Percentiles rank a stretch among this genome's conserved stretches.
Conservation (phyloP, 2,888 invertebrate genomes). For the Drosophila setosimentum region DNA sequence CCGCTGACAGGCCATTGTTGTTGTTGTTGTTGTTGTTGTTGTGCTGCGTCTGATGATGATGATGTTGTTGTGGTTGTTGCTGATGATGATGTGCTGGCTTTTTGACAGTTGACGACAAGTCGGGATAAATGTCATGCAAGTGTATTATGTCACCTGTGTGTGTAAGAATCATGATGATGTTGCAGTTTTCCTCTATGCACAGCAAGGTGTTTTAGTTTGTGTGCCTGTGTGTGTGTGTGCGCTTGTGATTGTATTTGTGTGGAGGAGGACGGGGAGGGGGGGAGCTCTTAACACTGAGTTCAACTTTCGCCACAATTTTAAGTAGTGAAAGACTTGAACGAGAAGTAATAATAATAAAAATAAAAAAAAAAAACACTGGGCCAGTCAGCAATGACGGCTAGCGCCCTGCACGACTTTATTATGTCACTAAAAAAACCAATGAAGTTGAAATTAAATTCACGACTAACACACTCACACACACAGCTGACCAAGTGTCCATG, state of each 20-base stretch:
- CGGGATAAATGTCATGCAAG: constrained; percentile 85
- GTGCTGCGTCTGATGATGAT: constrained; percentile 32
- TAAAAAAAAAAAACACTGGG: constrained; percentile 22
- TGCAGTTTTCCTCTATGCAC: constrained; percentile 52
- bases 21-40: constrained; percentile 33
- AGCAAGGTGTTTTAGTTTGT: constrained; percentile 9
- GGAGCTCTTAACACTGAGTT: constrained; percentile 29
- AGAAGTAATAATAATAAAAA: constrained; percentile 61
- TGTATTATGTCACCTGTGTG: constrained; percentile 86
- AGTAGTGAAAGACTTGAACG: constrained; percentile 35
- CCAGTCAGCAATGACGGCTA: constrained; percentile 32
- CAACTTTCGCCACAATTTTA: constrained; percentile 50
- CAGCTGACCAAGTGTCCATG: constrained; percentile 42
- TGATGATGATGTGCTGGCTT: constrained; percentile 63
- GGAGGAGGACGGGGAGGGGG: neutral
- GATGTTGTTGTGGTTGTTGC: constrained; percentile 43
- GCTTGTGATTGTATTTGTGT: neutral
- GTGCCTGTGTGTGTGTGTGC: neutral
- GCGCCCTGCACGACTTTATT: constrained; percentile 55
- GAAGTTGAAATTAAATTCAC: constrained; percentile 51
- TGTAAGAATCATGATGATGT: constrained; percentile 69
- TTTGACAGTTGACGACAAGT: constrained; percentile 75
- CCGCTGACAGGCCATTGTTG: constrained; percentile 60
- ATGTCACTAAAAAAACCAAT: constrained; percentile 63
- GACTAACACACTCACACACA: constrained; percentile 23